phyloP scores from a whole-genome alignment of 2,113 vertebrate genomes.

The Acinonyx jubatus region DNA sequence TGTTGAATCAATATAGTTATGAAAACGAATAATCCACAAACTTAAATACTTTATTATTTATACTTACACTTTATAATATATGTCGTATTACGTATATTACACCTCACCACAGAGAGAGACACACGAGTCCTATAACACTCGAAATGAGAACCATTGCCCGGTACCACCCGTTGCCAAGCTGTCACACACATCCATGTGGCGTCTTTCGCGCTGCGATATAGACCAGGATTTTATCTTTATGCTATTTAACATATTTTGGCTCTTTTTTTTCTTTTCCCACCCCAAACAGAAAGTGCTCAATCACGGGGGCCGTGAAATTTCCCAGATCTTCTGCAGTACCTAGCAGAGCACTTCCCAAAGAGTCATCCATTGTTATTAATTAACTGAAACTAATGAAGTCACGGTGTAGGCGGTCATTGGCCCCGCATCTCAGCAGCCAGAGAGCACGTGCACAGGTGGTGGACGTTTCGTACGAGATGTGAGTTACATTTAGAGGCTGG shows the following conservation, averaged over 20 bases:
- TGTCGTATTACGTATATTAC: background rate
- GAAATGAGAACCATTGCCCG: background rate
- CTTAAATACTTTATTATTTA: background rate
- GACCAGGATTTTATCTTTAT: background rate
- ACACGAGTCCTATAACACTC: background rate
- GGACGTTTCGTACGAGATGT: background rate
- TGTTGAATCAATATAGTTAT: background rate
- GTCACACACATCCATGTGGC: too few species aligned
- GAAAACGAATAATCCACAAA: background rate
- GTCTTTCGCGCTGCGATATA: background rate
- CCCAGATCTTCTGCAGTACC: background rate
- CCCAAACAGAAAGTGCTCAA: background rate
- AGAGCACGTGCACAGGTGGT: fast-evolving
- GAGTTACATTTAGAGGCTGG: too few species aligned
- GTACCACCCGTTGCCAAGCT: background rate
- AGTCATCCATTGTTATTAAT: background rate
- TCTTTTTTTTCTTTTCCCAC: background rate
- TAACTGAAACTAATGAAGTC: background rate
- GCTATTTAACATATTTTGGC: background rate
- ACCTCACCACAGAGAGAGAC: background rate
- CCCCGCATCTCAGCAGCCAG: background rate
- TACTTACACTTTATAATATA: background rate
- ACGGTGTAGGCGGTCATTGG: background rate
- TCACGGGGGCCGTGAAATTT: background rate
- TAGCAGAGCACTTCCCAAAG: background rate